Evolutionary conservation across 1,140 invertebrate genomes (phyloP), one percentile per base, ranked within the genome.

Genomic region (Caenorhabditis remanei): DNA sequence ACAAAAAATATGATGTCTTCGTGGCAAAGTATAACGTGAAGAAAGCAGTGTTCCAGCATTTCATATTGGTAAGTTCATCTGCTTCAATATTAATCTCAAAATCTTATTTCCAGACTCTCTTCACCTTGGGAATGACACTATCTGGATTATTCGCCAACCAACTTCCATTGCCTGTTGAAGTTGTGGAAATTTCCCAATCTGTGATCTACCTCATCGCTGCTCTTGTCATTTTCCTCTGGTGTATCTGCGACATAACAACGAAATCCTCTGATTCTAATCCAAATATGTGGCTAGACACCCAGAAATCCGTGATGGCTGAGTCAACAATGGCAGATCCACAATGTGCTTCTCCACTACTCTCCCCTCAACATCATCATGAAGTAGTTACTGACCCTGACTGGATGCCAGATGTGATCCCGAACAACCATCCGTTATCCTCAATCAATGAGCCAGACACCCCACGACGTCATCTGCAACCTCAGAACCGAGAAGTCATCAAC

Each of bases 1-100:
- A 88, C 21, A 88, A 88, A 67, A 85, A 88, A 75, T 88, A 88
- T 63, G 83, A 88, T 24, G 32, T 85, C 14, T 71, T 79, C 16
- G 87, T 85, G 7, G 84, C 86, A 21, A 85, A 85, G 21, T 85
- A 79, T 61, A 85, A 65, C 63, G 46, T 88, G 50, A 75, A 67
- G 56, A 88, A 53, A 71, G 87, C 87, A 40, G 63, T 88, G 1
- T 67, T 88, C 40, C 87, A 88, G 21, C 87, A 88, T 63, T 84
- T 85, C 19, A 53, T 88, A 61, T 58, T 88, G 84, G 87, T 88
- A 24, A 83, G n/a, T 32, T 71, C 21, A 32, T 32, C 21, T 40
- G 13, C 32, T 61, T 4, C 9, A 0, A 32, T 56, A 58, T 5
- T 14, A 43, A 43, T 79, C 40, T 21, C 13, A 21, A n/a, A 2